These are phyloP conservation scores for Diloba caeruleocephala DNA, from an alignment of 2,888 invertebrate species.

Conservation along the genomic window DNA sequence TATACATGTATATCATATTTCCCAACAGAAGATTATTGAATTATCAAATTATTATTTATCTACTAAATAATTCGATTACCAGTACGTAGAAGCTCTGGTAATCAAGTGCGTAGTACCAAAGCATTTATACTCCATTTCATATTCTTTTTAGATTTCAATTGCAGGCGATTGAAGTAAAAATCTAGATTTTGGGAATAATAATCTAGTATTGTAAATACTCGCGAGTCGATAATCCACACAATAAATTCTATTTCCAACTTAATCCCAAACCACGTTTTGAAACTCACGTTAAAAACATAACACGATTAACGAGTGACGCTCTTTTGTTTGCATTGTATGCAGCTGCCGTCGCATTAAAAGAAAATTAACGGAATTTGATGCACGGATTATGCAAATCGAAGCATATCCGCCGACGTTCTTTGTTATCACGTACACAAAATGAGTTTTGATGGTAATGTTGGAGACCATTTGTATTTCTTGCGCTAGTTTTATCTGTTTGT, in stretches of 20 bases:
- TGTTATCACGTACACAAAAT: conserved; percentile 82
- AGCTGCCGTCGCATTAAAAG: conserved; percentile 81
- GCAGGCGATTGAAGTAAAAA: no score
- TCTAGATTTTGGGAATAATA: no score
- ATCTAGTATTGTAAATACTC: no score
- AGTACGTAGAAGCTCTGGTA: no score
- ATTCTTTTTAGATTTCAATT: no score
- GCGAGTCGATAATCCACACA: no score
- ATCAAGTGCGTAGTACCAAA: no score
- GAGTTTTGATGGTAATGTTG: conserved; percentile 70
- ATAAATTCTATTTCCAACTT: neutral
- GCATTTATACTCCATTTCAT: no score
- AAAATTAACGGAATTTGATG: conserved; percentile 87
- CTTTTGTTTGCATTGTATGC: conserved; percentile 60
- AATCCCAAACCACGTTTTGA: conserved; percentile 15
- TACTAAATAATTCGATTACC: no score
- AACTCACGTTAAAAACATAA: conserved; percentile 39
- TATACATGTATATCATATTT: no score
- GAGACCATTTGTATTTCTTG: conserved; percentile 65
- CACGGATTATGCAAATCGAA: conserved; percentile 86
- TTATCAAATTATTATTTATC: no score
- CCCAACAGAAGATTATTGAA: no score
- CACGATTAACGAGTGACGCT: conserved; percentile 52
- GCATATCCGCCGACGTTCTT: conserved; percentile 79
- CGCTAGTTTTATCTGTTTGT: conserved; percentile 39